Evolutionary conservation across 2,888 invertebrate genomes (phyloP).

Genomic region (Achlya flavicornis): DNA sequence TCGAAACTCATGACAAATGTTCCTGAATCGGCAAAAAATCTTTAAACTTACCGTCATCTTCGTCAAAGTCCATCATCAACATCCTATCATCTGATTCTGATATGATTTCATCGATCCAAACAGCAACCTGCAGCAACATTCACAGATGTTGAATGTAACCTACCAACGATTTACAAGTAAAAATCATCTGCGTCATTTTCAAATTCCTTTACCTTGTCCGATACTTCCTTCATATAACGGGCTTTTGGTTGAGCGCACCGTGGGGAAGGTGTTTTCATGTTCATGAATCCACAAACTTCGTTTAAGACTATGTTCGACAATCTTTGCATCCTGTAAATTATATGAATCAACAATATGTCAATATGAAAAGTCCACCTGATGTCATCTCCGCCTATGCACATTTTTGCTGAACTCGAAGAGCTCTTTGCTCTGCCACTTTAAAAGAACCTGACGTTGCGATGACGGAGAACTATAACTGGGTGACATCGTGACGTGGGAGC

Average conservation of each 20-base stretch:
- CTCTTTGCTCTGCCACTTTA: too few relatives aligned
- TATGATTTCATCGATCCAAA: slow-evolving; percentile 77
- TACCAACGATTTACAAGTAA: too few relatives aligned
- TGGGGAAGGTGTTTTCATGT: slow-evolving; percentile 59
- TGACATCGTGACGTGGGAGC: too few relatives aligned
- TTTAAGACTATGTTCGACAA: slow-evolving; percentile 68
- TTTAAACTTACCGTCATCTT: slow-evolving; percentile 69
- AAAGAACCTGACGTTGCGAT: too few relatives aligned
- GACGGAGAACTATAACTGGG: too few relatives aligned
- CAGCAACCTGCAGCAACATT: slow-evolving; percentile 57
- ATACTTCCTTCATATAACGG: slow-evolving; percentile 72
- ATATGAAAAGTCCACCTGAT: too few relatives aligned
- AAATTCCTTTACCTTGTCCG: slow-evolving; percentile 63
- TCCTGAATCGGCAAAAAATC: slow-evolving; percentile 21
- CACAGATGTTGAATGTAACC: background rate
- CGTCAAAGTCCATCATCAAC: slow-evolving; percentile 80
- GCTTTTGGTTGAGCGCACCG: slow-evolving; percentile 57
- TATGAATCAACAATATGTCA: too few relatives aligned
- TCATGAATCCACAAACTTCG: slow-evolving; percentile 63
- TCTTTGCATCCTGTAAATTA: slow-evolving; percentile 62
- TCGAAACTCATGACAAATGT: slow-evolving; percentile 57
- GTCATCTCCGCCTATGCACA: too few relatives aligned
- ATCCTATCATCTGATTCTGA: slow-evolving; percentile 75
- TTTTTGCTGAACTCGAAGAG: too few relatives aligned
- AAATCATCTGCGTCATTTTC: background rate